These are phyloP conservation scores for Hippocampus guttulatus DNA, from an alignment of 2,113 vertebrate genomes.

Conservation along the genomic window DNA sequence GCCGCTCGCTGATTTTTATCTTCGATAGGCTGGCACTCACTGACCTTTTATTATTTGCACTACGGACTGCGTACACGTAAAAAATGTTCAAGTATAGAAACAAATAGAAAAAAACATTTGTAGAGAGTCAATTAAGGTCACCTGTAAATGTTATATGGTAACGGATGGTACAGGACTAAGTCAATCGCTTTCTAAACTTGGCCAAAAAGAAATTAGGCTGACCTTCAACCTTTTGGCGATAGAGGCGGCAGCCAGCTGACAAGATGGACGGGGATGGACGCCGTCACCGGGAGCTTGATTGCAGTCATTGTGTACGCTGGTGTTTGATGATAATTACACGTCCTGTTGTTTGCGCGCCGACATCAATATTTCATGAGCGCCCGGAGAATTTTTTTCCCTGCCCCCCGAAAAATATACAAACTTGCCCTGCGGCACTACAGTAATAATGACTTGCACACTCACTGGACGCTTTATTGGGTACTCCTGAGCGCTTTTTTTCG, in stretches of 20 bases:
- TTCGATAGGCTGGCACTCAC: no score
- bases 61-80: no score
- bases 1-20: neutral
- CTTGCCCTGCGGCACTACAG: neutral
- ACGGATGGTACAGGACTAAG: no score
- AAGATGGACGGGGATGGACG: constrained; percentile 10
- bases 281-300: constrained; percentile 65
- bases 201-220: no score
- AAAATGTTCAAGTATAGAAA: constrained; percentile 9
- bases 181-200: no score
- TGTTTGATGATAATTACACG: constrained; percentile 74
- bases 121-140: no score
- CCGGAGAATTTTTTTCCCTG: neutral
- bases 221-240: constrained; percentile 39
- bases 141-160: no score
- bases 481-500: neutral
- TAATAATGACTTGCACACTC: neutral
- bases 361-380: constrained; percentile 62
- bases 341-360: constrained; percentile 59
- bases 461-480: neutral
- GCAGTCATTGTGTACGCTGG: constrained; percentile 43
- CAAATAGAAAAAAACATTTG: constrained; percentile 24
- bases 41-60: constrained; percentile 13
- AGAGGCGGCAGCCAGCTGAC: neutral
- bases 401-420: neutral